phyloP scores from a whole-genome alignment of 2,113 vertebrate genomes.

The Entomyzon cyanotis region DNA sequence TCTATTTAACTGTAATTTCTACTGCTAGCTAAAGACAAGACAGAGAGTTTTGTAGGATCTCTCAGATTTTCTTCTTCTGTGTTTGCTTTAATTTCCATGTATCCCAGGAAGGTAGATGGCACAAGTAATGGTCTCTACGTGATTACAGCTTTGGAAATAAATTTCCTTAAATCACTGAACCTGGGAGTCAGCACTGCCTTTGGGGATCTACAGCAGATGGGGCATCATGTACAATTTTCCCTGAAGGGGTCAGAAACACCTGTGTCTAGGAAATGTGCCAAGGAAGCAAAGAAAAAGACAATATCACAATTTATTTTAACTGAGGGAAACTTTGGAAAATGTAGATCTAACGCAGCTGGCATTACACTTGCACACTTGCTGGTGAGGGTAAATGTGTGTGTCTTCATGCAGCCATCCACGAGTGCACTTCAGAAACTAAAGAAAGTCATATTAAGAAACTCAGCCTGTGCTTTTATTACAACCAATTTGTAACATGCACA shows the following conservation, averaged over 20 bases:
- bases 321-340: background rate
- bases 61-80: background rate
- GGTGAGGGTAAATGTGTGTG: background rate
- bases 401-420: background rate
- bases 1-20: background rate
- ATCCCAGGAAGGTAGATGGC: background rate
- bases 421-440: background rate
- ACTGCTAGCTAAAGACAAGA: background rate
- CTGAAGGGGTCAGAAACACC: conserved; percentile 40
- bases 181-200: background rate
- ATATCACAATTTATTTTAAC: background rate
- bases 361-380: background rate
- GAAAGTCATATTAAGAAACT: background rate
- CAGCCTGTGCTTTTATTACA: background rate
- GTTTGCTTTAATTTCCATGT: background rate
- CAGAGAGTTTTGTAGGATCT: background rate
- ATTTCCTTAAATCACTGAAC: background rate
- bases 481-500: background rate
- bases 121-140: background rate
- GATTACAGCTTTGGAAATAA: conserved; percentile 19
- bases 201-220: conserved; percentile 21
- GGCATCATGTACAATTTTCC: background rate
- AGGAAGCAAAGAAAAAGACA: background rate
- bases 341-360: background rate
- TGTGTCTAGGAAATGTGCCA: background rate